Evolutionary conservation across 2,888 invertebrate genomes (phyloP), one percentile per base, ranked within the genome.

Genomic region (Chrysomela aeneicollis): DNA sequence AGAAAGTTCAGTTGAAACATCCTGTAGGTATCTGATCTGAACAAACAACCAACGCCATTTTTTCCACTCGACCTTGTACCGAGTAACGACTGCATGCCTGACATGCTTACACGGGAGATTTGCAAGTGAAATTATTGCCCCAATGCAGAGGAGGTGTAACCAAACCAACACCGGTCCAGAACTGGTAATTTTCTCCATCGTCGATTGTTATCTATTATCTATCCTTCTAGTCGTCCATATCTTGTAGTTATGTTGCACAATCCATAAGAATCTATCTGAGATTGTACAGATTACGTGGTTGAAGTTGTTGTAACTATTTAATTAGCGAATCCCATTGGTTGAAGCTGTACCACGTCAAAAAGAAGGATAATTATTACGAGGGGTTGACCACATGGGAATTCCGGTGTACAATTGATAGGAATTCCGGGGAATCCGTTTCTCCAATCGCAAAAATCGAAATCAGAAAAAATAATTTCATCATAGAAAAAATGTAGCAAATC

Each of bases 51-150:
- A 12, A 21, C 19, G n/a, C 21, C 2, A 21, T 19, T 10, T 19
- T 49, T 49, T 22, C 19, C 3, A 19, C 3, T 49, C 22, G 49
- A 22, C 22, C 22, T 49, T 22, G 49, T 49, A 35, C 9, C 42
- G 12, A 15, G 49, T 49, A 35, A 42, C 42, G 12, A 15, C 42
- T 49, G 12, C 19, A 49, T 19, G 22, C 49, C 19, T 12, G 49
- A 49, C 22, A 49, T 49, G 22, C 22, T 49, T 22, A 19, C 22
- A 22, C 51, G 46, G 26, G 49, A 57, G 26, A 62, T 62, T 55
- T 62, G 61, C 61, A 62, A 62, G 49, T 54, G 55, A 62, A 62
- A 62, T 62, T 55, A 57, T 51, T 52, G 32, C 32, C 54, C 61
- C 49, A 26, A 32, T 49, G 35, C 21, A 32, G 47, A 19, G n/a